Percentiles rank a stretch among this genome's conserved stretches.
phyloP scores from a whole-genome alignment of 2,888 invertebrate species.

The Ophion obscuratus region DNA sequence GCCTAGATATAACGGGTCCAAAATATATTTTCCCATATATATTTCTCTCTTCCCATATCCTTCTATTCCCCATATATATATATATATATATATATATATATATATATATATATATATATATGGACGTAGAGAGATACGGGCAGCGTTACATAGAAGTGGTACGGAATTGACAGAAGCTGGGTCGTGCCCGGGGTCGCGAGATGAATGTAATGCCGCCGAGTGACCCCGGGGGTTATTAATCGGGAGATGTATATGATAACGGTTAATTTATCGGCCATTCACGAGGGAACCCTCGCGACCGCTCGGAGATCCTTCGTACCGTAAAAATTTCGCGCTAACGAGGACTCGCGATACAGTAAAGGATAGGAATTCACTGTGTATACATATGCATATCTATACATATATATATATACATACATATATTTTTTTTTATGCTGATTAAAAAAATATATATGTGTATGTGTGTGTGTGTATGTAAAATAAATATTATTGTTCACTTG shows the following conservation, averaged over 20 bases:
- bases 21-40: neutral
- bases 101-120: conserved; percentile 13
- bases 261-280: conserved; percentile 69
- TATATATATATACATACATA: neutral
- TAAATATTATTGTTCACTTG: too few species aligned
- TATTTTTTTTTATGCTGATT: too few species aligned
- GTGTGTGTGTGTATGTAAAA: too few species aligned
- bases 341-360: conserved; percentile 39
- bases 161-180: conserved; percentile 69
- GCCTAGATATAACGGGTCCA: neutral
- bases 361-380: neutral
- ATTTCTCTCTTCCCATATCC: neutral
- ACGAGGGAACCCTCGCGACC: conserved; percentile 46
- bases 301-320: conserved; percentile 23
- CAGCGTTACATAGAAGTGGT: conserved; percentile 57
- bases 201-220: conserved; percentile 61
- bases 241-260: conserved; percentile 67
- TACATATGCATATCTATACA: neutral
- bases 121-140: conserved; percentile 32
- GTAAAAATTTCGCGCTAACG: conserved; percentile 51
- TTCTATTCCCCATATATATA: neutral
- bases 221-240: conserved; percentile 68
- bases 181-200: conserved; percentile 64
- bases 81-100: conserved; percentile 22
- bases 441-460: too few species aligned